Evolutionary conservation across 2,113 vertebrate genomes (phyloP).

Genomic region (Gadus macrocephalus): DNA sequence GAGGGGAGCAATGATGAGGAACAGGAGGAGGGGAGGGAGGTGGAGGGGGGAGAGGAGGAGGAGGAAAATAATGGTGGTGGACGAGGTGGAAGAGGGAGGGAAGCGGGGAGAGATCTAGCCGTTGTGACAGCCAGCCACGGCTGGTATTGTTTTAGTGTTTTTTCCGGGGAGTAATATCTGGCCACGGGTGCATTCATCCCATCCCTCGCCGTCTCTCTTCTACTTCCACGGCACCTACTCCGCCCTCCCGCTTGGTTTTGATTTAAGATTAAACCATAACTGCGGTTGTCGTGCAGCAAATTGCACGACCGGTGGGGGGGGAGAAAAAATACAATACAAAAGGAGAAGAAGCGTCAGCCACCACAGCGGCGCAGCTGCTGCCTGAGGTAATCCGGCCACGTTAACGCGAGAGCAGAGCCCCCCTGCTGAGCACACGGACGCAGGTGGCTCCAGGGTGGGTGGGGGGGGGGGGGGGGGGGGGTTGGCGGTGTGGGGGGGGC

Average conservation of each 20-base stretch:
- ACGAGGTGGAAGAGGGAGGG: background rate
- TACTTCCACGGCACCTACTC: background rate
- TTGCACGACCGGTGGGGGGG: slow-evolving; percentile 42
- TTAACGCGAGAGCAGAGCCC: slow-evolving; percentile 48
- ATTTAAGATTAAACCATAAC: slow-evolving; percentile 58
- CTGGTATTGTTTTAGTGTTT: slow-evolving; percentile 16
- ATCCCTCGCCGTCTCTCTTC: slow-evolving; percentile 5
- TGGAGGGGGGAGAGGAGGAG: too few relatives aligned
- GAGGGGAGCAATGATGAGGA: too few relatives aligned
- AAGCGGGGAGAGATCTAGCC: too few relatives aligned
- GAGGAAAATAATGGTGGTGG: background rate
- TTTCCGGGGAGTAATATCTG: slow-evolving; percentile 18
- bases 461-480: slow-evolving; percentile 22
- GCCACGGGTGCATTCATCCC: slow-evolving; percentile 42
- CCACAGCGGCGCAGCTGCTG: slow-evolving; percentile 31
- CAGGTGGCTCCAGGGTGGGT: slow-evolving; percentile 66
- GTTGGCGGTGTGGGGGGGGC: slow-evolving; percentile 58
- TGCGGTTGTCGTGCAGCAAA: slow-evolving; percentile 55
- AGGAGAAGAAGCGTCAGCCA: background rate
- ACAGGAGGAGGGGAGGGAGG: background rate
- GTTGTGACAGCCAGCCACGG: too few relatives aligned
- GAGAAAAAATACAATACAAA: slow-evolving; percentile 28
- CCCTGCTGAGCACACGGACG: slow-evolving; percentile 60
- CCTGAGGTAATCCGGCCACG: slow-evolving; percentile 51
- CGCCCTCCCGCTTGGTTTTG: slow-evolving; percentile 11